Evolutionary conservation across 92 coral and sea anemone species (phyloP), one percentile per base, ranked within the genome.

Genomic region (Phenganax marumi): DNA sequence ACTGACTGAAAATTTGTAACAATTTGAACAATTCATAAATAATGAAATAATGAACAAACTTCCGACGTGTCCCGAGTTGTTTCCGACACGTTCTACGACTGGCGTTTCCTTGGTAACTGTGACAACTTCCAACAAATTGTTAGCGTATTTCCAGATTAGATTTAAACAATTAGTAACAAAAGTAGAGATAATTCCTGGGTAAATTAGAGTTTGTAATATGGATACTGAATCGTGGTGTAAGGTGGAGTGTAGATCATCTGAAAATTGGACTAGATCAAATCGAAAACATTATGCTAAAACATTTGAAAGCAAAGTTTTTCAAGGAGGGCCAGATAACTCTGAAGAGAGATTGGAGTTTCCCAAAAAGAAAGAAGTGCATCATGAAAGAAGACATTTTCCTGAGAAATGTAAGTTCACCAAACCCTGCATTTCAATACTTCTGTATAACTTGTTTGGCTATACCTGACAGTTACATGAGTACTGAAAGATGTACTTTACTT

Each of bases 221-320:
- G 92, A 96, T 78, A 76, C 93, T n/a, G 99, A 96, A 76, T 96
- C 99, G 5, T 96, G 99, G 99, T 96, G 99, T 75, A 85, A 92
- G 12, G 99, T 96, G 43, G 99, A 96, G 65, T 86, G 90, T 21
- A 88, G 85, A 74, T 91, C 99, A 69, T 92, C 93, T 73, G 97
- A 96, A 77, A 97, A 96, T 81, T 96, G 97, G 97, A 77, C 90
- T 24, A 89, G 99, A 79, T 81, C 97, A n/a, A 90, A 96, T 89
- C 86, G 99, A 86, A 92, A 91, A 85, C 97, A 96, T 85, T 79
- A 85, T 53, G 85, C 89, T 48, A 85, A 83, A 63, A 92, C 91
- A 3, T 96, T 96, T 82, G 78, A 91, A 79, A 96, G 99, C 86
- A 74, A 91, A 6, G 97, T 91, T 11, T 96, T 96, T 88, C 92